phyloP scores from a whole-genome alignment of 2,113 vertebrate genomes.

The Symphodus melops region DNA sequence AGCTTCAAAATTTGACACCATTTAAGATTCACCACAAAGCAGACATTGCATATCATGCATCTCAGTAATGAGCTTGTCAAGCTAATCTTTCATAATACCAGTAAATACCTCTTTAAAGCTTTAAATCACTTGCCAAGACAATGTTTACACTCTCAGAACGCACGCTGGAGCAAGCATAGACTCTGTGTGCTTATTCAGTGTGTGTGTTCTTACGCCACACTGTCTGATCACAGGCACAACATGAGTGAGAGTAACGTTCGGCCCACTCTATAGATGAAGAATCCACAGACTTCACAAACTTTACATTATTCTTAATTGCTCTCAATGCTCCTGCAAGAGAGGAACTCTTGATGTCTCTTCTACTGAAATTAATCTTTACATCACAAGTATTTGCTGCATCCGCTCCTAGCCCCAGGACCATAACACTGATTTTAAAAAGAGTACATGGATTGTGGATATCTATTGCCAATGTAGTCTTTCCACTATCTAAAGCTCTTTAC shows the following conservation, averaged over 20 bases:
- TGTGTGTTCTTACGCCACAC: constrained; percentile 15
- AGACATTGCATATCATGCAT: not conserved
- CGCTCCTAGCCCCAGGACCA: not conserved
- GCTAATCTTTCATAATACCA: constrained; percentile 14
- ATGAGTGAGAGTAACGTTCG: not conserved
- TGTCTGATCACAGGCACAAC: not conserved
- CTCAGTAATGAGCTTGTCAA: constrained; percentile 29
- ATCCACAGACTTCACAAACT: constrained; percentile 2
- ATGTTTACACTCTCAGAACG: constrained; percentile 3
- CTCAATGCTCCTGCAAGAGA: not conserved
- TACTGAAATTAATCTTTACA: not conserved
- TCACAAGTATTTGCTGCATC: not conserved
- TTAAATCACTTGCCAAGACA: constrained; percentile 23
- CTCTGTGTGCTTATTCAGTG: not conserved
- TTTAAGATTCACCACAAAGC: not conserved
- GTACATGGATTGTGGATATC: not conserved
- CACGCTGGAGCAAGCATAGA: constrained; percentile 36
- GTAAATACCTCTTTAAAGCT: constrained; percentile 4
- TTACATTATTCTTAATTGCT: not conserved
- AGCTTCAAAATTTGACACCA: not conserved
- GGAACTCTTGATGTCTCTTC: not conserved
- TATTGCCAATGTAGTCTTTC: not conserved
- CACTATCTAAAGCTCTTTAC: not conserved
- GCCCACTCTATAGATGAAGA: constrained; percentile 24
- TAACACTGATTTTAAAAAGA: not conserved